These are phyloP conservation scores for Gracilinanus agilis DNA, from an alignment of 2,113 vertebrate species.

Conservation along the genomic window DNA sequence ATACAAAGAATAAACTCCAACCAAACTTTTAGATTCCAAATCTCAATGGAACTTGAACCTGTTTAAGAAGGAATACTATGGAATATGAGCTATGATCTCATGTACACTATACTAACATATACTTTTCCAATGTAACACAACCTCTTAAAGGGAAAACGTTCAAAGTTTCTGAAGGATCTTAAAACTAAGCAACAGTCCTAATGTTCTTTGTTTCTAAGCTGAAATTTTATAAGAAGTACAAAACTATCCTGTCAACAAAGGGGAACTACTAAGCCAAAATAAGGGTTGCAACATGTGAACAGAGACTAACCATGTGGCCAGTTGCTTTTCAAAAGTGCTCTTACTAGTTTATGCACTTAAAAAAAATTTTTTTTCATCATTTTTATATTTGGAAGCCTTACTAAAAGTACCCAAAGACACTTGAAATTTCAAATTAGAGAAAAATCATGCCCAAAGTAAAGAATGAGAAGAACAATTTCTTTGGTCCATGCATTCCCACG, in stretches of 20 bases:
- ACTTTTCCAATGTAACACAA: constrained; percentile 58
- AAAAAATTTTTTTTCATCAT: constrained; percentile 59
- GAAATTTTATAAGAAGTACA: constrained; percentile 67
- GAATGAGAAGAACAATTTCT: constrained; percentile 80
- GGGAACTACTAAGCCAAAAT: constrained; percentile 63
- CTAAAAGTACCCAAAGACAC: constrained; percentile 75
- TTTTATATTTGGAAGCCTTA: constrained; percentile 64
- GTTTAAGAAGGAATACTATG: constrained; percentile 18
- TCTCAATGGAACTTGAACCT: constrained; percentile 39
- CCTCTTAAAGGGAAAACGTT: constrained; percentile 33
- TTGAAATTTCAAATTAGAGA: constrained; percentile 77
- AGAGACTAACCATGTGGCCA: constrained; percentile 42
- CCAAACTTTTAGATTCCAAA: constrained; percentile 35
- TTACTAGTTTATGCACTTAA: constrained; percentile 57
- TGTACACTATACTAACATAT: constrained; percentile 47
- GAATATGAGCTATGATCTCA: constrained; percentile 41
- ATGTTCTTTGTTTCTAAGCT: constrained; percentile 45
- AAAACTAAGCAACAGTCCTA: constrained; percentile 4
- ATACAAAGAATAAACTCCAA: constrained; percentile 30
- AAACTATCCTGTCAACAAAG: constrained; percentile 58
- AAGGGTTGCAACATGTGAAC: constrained; percentile 66
- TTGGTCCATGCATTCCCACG: constrained; percentile 82
- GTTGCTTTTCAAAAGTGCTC: constrained; percentile 65
- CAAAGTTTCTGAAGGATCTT: neutral
- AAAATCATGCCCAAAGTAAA: constrained; percentile 78